A percentile compares a stretch with the other conserved stretches of the same genome.
Evolutionary conservation across 2,797 vertebrate species (phyloP).

Genomic region (Crenuchus spilurus): DNA sequence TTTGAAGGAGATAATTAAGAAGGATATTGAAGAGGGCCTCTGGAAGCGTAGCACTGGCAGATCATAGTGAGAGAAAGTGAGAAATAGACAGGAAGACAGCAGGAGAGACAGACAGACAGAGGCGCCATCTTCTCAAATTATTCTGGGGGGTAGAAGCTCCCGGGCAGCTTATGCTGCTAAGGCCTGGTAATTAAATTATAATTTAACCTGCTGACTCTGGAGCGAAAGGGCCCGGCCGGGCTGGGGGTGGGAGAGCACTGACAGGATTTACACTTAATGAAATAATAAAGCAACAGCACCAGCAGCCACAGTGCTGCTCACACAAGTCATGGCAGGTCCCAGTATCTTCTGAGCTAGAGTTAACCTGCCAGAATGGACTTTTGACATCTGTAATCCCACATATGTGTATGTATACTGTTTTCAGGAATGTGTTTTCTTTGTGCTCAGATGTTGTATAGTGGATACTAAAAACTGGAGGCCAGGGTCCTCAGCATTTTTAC

Average conservation of each 20-base stretch:
- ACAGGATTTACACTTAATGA: slow-evolving; percentile 95
- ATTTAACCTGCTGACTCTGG: slow-evolving; percentile 94
- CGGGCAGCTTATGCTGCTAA: slow-evolving; percentile 95
- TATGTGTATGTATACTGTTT: background rate
- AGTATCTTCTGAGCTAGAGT: slow-evolving; percentile 13
- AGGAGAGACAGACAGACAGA: slow-evolving; percentile 86
- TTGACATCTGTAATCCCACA: background rate
- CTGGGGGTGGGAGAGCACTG: slow-evolving; percentile 83
- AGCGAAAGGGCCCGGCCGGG: slow-evolving; percentile 84
- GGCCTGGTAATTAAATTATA: slow-evolving; percentile 99
- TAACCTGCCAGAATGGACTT: background rate
- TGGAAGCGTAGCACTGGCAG: slow-evolving; percentile 71
- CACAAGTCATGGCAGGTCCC: slow-evolving; percentile 64
- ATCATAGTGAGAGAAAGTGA: slow-evolving; percentile 71
- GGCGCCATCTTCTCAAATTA: slow-evolving; percentile 97
- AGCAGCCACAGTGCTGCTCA: slow-evolving; percentile 76
- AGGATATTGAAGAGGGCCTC: slow-evolving; percentile 80
- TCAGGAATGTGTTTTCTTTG: background rate
- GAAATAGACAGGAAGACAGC: slow-evolving; percentile 21
- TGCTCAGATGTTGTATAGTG: background rate
- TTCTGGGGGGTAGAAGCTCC: slow-evolving; percentile 92
- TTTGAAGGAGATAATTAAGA: slow-evolving; percentile 80
- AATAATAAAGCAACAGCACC: slow-evolving; percentile 91
- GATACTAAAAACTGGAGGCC: background rate
- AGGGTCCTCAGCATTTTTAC: background rate